A percentile compares a stretch with the other conserved stretches of the same genome.
These are phyloP conservation scores for Norana najaformis DNA, from an alignment of 2,888 invertebrate species.

Conservation along the genomic window DNA sequence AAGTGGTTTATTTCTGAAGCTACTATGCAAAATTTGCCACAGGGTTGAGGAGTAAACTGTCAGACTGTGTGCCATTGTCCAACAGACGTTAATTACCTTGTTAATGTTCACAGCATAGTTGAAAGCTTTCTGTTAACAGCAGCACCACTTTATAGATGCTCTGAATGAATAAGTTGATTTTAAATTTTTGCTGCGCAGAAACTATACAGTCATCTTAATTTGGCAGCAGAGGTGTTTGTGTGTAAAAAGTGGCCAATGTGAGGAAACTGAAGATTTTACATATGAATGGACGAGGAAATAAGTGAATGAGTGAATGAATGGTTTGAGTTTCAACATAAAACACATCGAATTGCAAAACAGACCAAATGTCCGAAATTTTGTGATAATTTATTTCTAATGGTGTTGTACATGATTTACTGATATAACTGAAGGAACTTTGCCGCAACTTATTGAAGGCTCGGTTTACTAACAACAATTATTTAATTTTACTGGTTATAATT, in stretches of 20 bases:
- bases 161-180: too few species aligned
- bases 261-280: background rate
- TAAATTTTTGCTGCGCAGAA: background rate
- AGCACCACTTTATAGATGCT: background rate
- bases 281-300: background rate
- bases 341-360: background rate
- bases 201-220: background rate
- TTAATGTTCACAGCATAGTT: too few species aligned
- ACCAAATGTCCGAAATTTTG: background rate
- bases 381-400: background rate
- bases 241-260: background rate
- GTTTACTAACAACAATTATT: background rate
- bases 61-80: background rate
- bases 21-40: background rate
- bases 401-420: background rate
- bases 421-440: background rate
- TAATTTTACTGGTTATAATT: too few species aligned
- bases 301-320: background rate
- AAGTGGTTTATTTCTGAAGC: background rate
- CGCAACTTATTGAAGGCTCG: background rate
- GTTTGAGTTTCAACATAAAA: background rate
- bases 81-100: too few species aligned
- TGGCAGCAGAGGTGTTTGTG: background rate
- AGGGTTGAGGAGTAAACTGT: background rate
- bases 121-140: background rate